phyloP scores from a whole-genome alignment of 2,888 invertebrate species.

The Philopedon plagiatum region DNA sequence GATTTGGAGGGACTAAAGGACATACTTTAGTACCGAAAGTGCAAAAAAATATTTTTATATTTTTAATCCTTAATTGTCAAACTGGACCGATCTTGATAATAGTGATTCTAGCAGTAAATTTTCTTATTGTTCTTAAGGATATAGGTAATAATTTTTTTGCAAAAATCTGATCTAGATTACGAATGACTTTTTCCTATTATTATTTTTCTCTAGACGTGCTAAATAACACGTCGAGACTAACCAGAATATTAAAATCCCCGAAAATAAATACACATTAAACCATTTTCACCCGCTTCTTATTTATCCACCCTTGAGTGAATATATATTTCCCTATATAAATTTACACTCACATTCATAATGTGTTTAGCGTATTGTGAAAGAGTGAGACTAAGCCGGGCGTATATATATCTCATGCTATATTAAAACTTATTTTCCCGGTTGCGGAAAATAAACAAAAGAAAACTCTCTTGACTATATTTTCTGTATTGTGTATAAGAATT shows the following conservation, averaged over 20 bases:
- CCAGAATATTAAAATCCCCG: not conserved
- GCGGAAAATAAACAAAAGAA: constrained; percentile 63
- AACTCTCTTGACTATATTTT: constrained; percentile 59
- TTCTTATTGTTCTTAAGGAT: too few relatives aligned
- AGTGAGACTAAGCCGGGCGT: constrained; percentile 37
- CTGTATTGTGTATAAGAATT: constrained; percentile 67
- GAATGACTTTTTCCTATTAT: not conserved
- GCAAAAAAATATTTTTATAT: too few relatives aligned
- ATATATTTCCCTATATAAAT: constrained; percentile 34
- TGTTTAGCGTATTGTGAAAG: constrained; percentile 42
- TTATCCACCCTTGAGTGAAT: constrained; percentile 29
- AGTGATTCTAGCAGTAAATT: too few relatives aligned
- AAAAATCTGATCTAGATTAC: too few relatives aligned
- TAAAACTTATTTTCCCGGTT: constrained; percentile 61
- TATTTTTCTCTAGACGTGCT: not conserved
- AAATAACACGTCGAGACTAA: too few relatives aligned
- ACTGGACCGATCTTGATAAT: too few relatives aligned
- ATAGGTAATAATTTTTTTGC: too few relatives aligned
- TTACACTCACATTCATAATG: constrained; percentile 44
- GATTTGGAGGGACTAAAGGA: too few relatives aligned
- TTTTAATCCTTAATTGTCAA: too few relatives aligned
- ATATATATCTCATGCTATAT: constrained; percentile 52
- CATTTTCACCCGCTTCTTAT: constrained; percentile 9
- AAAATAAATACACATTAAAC: constrained; percentile 28
- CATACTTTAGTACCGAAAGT: too few relatives aligned